Evolutionary conservation across 2,888 invertebrate species (phyloP), one percentile per base, ranked within the genome.

Genomic region (Dolichopus griseipennis): DNA sequence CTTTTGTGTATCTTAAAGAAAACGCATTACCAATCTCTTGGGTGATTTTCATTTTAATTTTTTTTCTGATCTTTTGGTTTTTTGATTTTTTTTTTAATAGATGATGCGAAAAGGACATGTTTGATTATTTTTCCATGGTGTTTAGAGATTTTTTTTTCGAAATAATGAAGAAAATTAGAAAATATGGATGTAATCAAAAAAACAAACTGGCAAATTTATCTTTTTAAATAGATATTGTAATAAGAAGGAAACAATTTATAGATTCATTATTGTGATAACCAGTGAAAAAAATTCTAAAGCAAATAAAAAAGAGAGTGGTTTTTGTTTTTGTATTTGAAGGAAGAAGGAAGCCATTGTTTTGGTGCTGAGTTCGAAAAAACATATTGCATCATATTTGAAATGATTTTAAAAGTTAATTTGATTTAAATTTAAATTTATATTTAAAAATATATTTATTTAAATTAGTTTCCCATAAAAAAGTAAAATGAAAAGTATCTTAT

Each of bases 71-170:
- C 12, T 43, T 43, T n/a, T n/a, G n/a, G n/a, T 9, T 12, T 43
- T 43, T 43, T 52, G 2, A 12, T 15, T 18, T n/a, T 6, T 52
- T 15, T 52, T 52, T 52, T 12, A 52, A 52, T 52, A 52, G 52
- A 52, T 52, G 52, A 52, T 52, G 52, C 52, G n/a, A 52, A 52
- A 52, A 52, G 52, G 52, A 52, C 52, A 52, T 52, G n/a, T 52
- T 52, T 52, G 18, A 41, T 41, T 41, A 41, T 15, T 12, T 12
- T 41, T 41, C 8, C n/a, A n/a, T n/a, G n/a, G n/a, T n/a, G n/a
- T n/a, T n/a, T n/a, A n/a, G n/a, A n/a, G n/a, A n/a, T 18, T n/a
- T 52, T 52, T 52, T 52, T 52, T 18, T 52, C 6, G 2, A 18
- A 12, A 18, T 7, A 52, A 18, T 52, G 9, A 52, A 52, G 52